phyloP scores from a whole-genome alignment of 2,797 vertebrate species.

The Pseudochaenichthys georgianus region DNA sequence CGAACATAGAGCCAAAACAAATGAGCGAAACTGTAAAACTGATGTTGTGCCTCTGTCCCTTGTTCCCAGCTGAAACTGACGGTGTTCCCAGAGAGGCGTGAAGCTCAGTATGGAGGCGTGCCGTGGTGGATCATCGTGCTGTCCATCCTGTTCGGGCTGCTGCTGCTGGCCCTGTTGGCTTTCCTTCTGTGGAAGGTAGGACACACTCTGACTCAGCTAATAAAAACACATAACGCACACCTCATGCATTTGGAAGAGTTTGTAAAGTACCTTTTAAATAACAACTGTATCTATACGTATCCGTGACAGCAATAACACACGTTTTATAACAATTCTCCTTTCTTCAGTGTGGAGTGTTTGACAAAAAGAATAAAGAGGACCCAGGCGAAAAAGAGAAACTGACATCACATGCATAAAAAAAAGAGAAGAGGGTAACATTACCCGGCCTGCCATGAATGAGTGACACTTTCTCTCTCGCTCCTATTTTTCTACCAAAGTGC shows the following conservation, averaged over 20 bases:
- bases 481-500: conserved; percentile 51
- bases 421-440: conserved; percentile 77
- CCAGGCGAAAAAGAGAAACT: conserved; percentile 97
- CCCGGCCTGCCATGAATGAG: conserved; percentile 47
- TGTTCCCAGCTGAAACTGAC: conserved; percentile 88
- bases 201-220: not conserved
- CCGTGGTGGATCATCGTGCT: conserved; percentile 96
- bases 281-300: conserved; percentile 17
- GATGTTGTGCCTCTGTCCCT: conserved; percentile 7
- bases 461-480: conserved; percentile 49
- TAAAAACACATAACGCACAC: not conserved
- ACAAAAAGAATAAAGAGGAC: conserved; percentile 94
- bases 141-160: conserved; percentile 91
- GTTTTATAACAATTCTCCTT: conserved; percentile 90
- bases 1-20: no score
- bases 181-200: conserved; percentile 98
- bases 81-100: conserved; percentile 90
- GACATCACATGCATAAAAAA: conserved; percentile 93
- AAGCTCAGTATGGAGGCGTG: conserved; percentile 86
- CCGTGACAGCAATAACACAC: conserved; percentile 33
- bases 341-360: conserved; percentile 99
- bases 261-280: conserved; percentile 17
- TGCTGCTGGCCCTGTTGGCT: conserved; percentile 91
- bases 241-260: not conserved
- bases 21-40: no score